Conservation (phyloP, 2,888 invertebrate species). For the Campoplex nolae region DNA sequence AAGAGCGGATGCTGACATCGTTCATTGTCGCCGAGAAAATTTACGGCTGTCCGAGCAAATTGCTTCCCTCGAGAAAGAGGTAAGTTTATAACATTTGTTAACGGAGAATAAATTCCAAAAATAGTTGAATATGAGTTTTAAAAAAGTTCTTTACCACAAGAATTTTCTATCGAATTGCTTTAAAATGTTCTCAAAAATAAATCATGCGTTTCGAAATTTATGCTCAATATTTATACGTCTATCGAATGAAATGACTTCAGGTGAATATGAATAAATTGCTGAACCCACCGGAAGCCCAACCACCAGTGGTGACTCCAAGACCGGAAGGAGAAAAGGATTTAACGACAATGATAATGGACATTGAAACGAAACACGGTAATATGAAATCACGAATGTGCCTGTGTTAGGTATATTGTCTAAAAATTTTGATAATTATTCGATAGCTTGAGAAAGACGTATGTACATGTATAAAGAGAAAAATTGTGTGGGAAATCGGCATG, state of each 20-base stretch:
- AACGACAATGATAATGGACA: slow-evolving; percentile 90
- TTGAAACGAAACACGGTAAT: slow-evolving; percentile 95
- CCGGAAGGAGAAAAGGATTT: slow-evolving; percentile 88
- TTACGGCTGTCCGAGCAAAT: slow-evolving; percentile 92
- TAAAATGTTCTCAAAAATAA: no score
- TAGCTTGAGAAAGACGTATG: slow-evolving; percentile 28
- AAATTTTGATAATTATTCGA: slow-evolving; percentile 56
- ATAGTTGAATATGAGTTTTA: no score
- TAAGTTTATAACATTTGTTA: slow-evolving; percentile 77
- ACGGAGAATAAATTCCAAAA: no score
- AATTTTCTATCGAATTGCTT: no score
- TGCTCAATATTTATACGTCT: background rate
- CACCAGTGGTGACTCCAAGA: slow-evolving; percentile 70
- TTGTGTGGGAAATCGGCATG: slow-evolving; percentile 83
- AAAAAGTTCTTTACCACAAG: no score
- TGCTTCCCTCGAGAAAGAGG: slow-evolving; percentile 93
- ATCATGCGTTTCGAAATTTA: background rate
- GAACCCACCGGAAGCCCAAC: slow-evolving; percentile 72
- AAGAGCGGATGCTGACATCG: slow-evolving; percentile 92
- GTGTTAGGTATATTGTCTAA: slow-evolving; percentile 83
- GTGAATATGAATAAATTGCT: slow-evolving; percentile 83
- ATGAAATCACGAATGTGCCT: slow-evolving; percentile 76
- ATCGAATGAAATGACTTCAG: slow-evolving; percentile 71
- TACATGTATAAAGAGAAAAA: slow-evolving; percentile 47
- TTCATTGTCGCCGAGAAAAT: slow-evolving; percentile 93